These are phyloP conservation scores for Holothuria leucospilota DNA, from an alignment of 53 echinoderm and acorn worm genomes.

Conservation along the genomic window DNA sequence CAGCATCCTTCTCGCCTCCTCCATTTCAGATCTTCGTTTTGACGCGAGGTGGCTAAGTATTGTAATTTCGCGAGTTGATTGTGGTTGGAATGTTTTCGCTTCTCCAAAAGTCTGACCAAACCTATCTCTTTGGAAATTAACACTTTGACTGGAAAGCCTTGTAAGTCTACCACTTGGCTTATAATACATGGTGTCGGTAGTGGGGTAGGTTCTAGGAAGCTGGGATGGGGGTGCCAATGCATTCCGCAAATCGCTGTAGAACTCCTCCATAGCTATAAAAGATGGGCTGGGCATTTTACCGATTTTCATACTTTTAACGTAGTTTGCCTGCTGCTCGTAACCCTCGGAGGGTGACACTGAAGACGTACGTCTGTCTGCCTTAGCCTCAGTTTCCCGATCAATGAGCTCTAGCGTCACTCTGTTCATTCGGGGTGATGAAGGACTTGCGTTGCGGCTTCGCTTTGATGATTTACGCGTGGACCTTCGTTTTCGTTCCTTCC, in stretches of 20 bases:
- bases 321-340: conserved; percentile 7
- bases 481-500: conserved; percentile 10
- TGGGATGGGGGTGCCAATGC: conserved; percentile 12
- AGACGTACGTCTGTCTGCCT: not conserved
- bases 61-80: conserved; percentile 18
- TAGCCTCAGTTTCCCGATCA: too few species aligned
- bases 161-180: not conserved
- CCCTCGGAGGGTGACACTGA: not conserved
- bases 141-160: not conserved
- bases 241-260: conserved; percentile 34
- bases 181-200: not conserved
- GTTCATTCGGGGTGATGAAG: not conserved
- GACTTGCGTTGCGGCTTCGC: not conserved
- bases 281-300: conserved; percentile 36
- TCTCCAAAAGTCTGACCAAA: not conserved
- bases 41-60: conserved; percentile 31
- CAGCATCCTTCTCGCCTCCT: conserved; percentile 10
- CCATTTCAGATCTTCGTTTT: conserved; percentile 36
- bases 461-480: not conserved
- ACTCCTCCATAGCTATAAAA: conserved; percentile 41
- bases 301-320: conserved; percentile 34
- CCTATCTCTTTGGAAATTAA: too few species aligned
- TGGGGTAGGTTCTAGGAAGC: not conserved
- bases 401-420: too few species aligned
- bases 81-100: conserved; percentile 15